Evolutionary conservation across 2,797 vertebrate species (phyloP), one percentile per base, ranked within the genome.

Genomic region (Petrocephalus sullivani): DNA sequence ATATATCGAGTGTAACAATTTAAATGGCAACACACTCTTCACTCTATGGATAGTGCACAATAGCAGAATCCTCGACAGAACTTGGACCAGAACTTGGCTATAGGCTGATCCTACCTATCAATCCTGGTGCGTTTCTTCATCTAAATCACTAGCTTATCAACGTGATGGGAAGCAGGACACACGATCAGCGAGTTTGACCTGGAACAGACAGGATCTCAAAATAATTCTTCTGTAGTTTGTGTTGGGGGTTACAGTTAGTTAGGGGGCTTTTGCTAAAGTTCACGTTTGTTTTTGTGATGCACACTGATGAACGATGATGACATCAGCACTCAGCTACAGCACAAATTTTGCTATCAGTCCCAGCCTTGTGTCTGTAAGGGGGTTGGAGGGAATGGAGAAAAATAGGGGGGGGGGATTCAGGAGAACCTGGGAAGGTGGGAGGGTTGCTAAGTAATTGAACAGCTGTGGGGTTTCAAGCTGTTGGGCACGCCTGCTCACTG

Each of bases 391-490:
- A 12, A 21, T 16, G 9, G 46, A 56, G 54, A 71, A 56, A 82
- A 78, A 78, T 78, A 19, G 67, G 7, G 33, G 12, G 64, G 64
- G 64, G 64, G 16, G 33, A 78, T 19, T 78, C 16, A 46, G 71
- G 37, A 78, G 71, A 37, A 78, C 14, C 37, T 78, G 71, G 71
- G 54, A 81, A 41, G n/a, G 8, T 23, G 53, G 51, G 53, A 14
- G 28, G 23, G 83, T 57, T 64, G 19, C 56, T 87, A 81, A 81
- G 41, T 33, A 81, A 82, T 58, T 28, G 57, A 61, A 83, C 78
- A 84, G 58, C 87, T 88, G 57, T 57, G 61, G 41, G 19, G 46
- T 64, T 84, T 88, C 56, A 84, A 14, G 57, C 41, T 51, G 78
- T 16, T n/a, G 19, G 87, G 51, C 54, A 28, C 33, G 71, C 41